Evolutionary conservation across 2,113 vertebrate species (phyloP).

Genomic region (Phoxinus phoxinus): DNA sequence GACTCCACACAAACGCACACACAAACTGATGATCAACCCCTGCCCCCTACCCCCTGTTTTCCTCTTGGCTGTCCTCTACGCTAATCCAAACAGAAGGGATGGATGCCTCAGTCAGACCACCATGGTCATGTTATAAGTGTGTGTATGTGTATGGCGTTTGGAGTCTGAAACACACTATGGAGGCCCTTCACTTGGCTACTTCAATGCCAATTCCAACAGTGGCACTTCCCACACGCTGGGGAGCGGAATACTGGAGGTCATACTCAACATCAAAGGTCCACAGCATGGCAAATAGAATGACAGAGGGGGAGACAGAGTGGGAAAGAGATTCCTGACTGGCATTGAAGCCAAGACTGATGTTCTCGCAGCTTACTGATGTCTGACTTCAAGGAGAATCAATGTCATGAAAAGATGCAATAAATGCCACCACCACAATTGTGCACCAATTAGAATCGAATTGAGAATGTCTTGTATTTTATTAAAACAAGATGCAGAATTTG

Average conservation of each 20-base stretch:
- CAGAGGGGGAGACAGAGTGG: slow-evolving; percentile 1
- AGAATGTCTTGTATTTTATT: neutral
- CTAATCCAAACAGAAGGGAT: slow-evolving; percentile 56
- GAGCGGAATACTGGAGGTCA: slow-evolving; percentile 29
- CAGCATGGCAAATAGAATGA: slow-evolving; percentile 35
- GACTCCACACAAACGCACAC: neutral
- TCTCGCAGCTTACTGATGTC: neutral
- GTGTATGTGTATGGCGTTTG: neutral
- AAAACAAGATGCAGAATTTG: neutral
- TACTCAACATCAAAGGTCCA: slow-evolving; percentile 26
- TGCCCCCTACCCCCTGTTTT: slow-evolving; percentile 35
- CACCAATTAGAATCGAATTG: neutral
- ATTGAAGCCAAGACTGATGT: neutral
- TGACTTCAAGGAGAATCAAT: slow-evolving; percentile 30
- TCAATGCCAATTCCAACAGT: slow-evolving; percentile 36
- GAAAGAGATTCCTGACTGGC: slow-evolving; percentile 10
- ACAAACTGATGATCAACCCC: slow-evolving; percentile 34
- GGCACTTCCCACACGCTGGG: slow-evolving; percentile 36
- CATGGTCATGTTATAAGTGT: neutral
- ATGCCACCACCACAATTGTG: neutral
- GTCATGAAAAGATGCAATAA: neutral
- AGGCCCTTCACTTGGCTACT: slow-evolving; percentile 28
- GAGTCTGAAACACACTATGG: slow-evolving; percentile 15
- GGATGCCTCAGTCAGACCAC: slow-evolving; percentile 32
- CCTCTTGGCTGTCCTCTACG: slow-evolving; percentile 52